phyloP scores from a whole-genome alignment of 2,888 invertebrate species.

The Tanypteryx hageni region DNA sequence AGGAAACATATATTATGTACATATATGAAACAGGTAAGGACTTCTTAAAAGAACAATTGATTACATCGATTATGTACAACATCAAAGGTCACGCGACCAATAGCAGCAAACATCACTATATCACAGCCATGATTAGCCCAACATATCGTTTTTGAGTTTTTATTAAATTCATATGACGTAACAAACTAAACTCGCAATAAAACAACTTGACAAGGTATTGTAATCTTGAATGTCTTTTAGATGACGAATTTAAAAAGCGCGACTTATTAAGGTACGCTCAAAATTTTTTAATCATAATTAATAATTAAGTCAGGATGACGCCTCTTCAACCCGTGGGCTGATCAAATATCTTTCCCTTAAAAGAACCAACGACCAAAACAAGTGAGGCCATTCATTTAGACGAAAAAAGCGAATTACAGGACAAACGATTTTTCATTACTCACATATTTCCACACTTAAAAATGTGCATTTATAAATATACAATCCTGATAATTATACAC shows the following conservation, averaged over 20 bases:
- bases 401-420: neutral
- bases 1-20: constrained; percentile 25
- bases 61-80: constrained; percentile 26
- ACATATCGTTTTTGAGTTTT: constrained; percentile 11
- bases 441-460: constrained; percentile 22
- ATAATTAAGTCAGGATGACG: neutral
- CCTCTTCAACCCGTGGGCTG: neutral
- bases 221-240: neutral
- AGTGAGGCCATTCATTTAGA: neutral
- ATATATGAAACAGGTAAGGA: neutral
- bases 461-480: constrained; percentile 42
- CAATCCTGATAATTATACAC: constrained; percentile 51
- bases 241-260: neutral
- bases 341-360: too few relatives aligned
- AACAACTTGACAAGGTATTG: neutral
- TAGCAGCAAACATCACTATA: constrained; percentile 52
- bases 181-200: neutral
- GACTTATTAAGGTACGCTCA: neutral
- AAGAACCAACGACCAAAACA: neutral
- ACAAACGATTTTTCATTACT: neutral
- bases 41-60: constrained; percentile 37
- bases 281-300: neutral
- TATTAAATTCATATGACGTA: neutral
- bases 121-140: constrained; percentile 53
- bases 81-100: constrained; percentile 32